phyloP scores from a whole-genome alignment of 1,140 invertebrate genomes.

The Tribolium madens region DNA sequence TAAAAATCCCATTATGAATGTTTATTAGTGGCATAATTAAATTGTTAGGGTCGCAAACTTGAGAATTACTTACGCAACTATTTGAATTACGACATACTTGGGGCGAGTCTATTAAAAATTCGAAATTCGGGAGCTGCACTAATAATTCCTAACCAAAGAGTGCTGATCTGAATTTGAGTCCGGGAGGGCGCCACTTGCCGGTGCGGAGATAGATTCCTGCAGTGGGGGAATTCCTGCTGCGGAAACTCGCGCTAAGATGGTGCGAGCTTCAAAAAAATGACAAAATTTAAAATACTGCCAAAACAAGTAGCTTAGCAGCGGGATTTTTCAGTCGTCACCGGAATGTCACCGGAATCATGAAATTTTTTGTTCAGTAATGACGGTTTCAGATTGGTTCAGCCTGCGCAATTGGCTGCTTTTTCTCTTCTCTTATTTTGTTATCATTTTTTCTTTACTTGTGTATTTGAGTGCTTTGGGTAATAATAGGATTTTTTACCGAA shows the following conservation, averaged over 20 bases:
- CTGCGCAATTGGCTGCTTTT: constrained; percentile 51
- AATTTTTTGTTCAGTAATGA: constrained; percentile 8
- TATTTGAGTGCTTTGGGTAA: constrained; percentile 38
- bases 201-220: background rate
- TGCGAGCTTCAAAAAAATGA: background rate
- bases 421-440: constrained; percentile 44
- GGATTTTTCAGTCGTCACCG: background rate
- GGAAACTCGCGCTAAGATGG: background rate
- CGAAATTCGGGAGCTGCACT: background rate
- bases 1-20: constrained; percentile 11
- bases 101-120: too few relatives aligned
- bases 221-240: background rate
- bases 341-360: too few relatives aligned
- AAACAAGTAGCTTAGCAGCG: constrained; percentile 7
- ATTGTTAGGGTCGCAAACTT: constrained; percentile 31
- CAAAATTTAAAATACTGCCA: background rate
- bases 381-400: constrained; percentile 13
- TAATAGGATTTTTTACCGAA: background rate
- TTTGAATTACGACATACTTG: constrained; percentile 5
- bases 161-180: background rate
- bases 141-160: constrained; percentile 9
- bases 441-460: constrained; percentile 45
- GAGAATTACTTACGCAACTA: constrained; percentile 22
- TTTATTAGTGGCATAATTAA: constrained; percentile 7
- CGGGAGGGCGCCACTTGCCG: background rate